Conservation (phyloP, 2,888 invertebrate species). For the Oxyteleia sp. region DNA sequence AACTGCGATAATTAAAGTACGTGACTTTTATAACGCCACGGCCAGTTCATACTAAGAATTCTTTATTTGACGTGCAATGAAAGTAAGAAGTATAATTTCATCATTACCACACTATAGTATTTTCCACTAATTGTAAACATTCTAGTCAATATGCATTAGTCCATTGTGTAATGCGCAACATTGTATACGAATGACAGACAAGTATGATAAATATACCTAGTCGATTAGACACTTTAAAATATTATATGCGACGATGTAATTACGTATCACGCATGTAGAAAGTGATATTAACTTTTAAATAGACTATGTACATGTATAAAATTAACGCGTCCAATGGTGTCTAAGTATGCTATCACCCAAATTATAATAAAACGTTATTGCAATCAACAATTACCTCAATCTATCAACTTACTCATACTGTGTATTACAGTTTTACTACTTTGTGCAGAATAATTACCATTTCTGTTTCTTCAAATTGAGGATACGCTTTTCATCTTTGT, state of each 20-base stretch:
- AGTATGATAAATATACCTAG: conserved; percentile 43
- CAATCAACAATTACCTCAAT: conserved; percentile 22
- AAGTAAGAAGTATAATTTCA: conserved; percentile 19
- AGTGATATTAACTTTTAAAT: conserved; percentile 65
- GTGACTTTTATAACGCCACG: background rate
- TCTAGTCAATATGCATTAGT: conserved; percentile 64
- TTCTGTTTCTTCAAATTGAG: no score
- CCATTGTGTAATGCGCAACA: conserved; percentile 52
- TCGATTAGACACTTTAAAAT: conserved; percentile 51
- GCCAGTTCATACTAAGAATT: background rate
- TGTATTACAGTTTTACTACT: no score
- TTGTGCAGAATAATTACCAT: no score
- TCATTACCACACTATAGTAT: conserved; percentile 22
- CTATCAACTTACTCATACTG: no score
- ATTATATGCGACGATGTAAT: conserved; percentile 63
- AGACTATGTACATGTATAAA: conserved; percentile 66
- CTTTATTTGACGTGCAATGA: conserved; percentile 39
- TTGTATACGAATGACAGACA: conserved; percentile 58
- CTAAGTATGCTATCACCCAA: conserved; percentile 57
- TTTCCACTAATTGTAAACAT: conserved; percentile 61
- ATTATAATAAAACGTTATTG: conserved; percentile 69
- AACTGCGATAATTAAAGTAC: background rate
- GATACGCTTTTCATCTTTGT: no score
- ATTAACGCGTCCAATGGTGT: conserved; percentile 57
- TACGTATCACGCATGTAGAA: conserved; percentile 64